Percentiles rank a stretch among this genome's conserved stretches.
Conservation (phyloP, 2,113 vertebrate species). For the Chitala chitala region DNA sequence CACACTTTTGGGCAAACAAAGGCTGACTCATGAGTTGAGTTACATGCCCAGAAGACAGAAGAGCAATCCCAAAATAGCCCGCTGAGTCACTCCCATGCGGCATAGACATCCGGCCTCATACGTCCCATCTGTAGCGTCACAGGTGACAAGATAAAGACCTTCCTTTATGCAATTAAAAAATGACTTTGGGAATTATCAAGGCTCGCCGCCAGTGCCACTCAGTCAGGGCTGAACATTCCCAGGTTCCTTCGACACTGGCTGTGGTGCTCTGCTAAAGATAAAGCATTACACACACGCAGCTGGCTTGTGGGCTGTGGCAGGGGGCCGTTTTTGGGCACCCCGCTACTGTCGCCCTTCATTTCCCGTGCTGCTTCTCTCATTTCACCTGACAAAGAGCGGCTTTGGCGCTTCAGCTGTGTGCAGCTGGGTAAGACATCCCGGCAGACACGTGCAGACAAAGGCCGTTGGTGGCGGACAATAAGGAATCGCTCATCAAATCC, state of each 20-base stretch:
- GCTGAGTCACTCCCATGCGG: background rate
- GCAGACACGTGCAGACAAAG: background rate
- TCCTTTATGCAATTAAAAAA: slow-evolving; percentile 9
- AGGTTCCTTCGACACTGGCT: background rate
- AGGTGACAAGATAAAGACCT: background rate
- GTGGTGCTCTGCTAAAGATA: background rate
- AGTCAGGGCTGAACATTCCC: background rate
- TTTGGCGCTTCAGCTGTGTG: background rate
- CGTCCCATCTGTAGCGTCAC: background rate
- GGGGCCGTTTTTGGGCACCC: background rate
- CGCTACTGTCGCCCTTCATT: background rate
- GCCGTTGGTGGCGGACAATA: background rate
- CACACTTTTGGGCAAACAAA: background rate
- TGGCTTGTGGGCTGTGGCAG: background rate
- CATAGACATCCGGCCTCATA: background rate
- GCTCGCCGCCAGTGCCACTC: background rate
- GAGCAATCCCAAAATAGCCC: background rate
- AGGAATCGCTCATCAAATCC: background rate
- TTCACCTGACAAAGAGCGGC: background rate
- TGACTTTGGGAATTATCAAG: slow-evolving; percentile 13
- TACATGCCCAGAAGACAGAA: background rate
- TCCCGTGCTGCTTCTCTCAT: background rate
- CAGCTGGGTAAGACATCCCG: background rate
- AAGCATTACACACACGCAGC: background rate
- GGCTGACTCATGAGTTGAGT: slow-evolving; percentile 10